phyloP scores from a whole-genome alignment of 1,140 invertebrate genomes.

The Thaumatotibia leucotreta region DNA sequence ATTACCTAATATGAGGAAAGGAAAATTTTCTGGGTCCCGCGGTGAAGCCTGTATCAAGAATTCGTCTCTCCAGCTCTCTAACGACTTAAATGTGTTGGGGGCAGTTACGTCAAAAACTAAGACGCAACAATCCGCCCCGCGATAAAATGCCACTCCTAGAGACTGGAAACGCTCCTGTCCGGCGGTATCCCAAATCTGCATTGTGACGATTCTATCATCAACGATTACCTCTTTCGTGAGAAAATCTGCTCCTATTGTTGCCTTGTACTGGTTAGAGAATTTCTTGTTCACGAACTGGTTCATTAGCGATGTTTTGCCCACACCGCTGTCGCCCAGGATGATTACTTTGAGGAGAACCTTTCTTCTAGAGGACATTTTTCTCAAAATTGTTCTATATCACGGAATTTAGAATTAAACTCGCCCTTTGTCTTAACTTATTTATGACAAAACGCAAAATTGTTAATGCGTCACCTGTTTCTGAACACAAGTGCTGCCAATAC shows the following conservation, averaged over 20 bases:
- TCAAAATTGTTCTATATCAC: constrained; percentile 53
- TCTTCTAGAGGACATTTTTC: constrained; percentile 93
- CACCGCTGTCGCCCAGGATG: constrained; percentile 98
- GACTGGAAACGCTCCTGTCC: constrained; percentile 99
- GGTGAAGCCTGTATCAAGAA: constrained; percentile 99
- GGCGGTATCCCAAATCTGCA: constrained; percentile 99
- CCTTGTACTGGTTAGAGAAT: constrained; percentile 99
- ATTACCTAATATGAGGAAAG: constrained; percentile 99
- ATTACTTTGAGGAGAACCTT: constrained; percentile 98
- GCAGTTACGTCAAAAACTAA: constrained; percentile 98
- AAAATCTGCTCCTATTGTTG: constrained; percentile 99
- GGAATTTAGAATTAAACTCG: constrained; percentile 62
- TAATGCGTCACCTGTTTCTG: constrained; percentile 74
- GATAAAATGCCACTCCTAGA: constrained; percentile 99
- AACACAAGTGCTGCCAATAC: constrained; percentile 40
- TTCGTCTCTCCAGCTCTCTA: constrained; percentile 99
- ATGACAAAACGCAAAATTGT: constrained; percentile 73
- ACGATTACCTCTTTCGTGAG: constrained; percentile 99
- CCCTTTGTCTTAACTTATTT: constrained; percentile 66
- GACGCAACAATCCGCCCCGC: constrained; percentile 99
- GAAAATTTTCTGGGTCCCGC: constrained; percentile 98
- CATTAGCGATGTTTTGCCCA: constrained; percentile 99
- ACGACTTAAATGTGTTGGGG: constrained; percentile 97
- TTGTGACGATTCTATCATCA: constrained; percentile 98
- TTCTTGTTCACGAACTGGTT: constrained; percentile 99